Evolutionary conservation across 2,113 vertebrate species (phyloP).

Genomic region (Nothocercus nigrocapillus): DNA sequence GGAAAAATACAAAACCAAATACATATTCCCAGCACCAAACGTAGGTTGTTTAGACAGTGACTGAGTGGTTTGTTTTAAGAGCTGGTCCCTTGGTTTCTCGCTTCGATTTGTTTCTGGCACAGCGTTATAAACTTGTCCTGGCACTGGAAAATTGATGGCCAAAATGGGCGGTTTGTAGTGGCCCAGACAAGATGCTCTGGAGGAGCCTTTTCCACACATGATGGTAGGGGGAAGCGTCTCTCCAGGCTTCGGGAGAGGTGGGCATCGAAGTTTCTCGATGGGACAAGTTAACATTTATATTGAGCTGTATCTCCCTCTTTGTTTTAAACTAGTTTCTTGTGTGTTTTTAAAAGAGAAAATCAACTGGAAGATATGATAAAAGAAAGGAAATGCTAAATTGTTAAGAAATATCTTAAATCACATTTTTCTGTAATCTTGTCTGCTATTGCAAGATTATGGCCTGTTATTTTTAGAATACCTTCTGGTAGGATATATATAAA

Average conservation of each 20-base stretch:
- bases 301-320: background rate
- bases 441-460: background rate
- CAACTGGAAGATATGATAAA: background rate
- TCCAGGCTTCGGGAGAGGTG: background rate
- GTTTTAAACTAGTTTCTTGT: background rate
- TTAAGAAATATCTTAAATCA: background rate
- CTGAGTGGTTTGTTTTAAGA: background rate
- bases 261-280: background rate
- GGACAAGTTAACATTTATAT: background rate
- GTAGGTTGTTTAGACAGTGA: background rate
- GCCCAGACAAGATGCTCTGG: rapidly evolving
- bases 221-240: background rate
- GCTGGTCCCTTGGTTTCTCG: background rate
- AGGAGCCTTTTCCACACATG: rapidly evolving
- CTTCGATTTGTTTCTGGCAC: background rate
- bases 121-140: rapidly evolving
- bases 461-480: background rate
- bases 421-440: background rate
- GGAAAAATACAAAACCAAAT: background rate
- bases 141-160: background rate
- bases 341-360: background rate
- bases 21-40: rapidly evolving
- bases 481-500: background rate
- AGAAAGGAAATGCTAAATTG: background rate
- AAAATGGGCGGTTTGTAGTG: background rate